These are phyloP conservation scores for Hirtodrosophila cameraria DNA, from an alignment of 2,888 invertebrate species.

Conservation along the genomic window DNA sequence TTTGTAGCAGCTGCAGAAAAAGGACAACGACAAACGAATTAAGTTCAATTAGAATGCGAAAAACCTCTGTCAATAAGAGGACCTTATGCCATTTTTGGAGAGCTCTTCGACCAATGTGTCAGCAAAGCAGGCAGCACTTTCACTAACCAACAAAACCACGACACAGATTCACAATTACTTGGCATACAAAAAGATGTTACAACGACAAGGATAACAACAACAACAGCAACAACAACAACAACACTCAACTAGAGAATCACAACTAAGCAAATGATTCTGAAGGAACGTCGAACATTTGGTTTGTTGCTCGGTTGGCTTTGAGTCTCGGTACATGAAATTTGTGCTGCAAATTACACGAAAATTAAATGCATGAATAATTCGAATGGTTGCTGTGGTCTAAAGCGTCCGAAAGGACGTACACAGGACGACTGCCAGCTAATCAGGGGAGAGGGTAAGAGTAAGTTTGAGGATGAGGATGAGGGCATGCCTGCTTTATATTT, in stretches of 20 bases:
- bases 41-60: constrained; percentile 15
- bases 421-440: constrained; percentile 54
- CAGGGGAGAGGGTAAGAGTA: constrained; percentile 31
- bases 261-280: constrained; percentile 57
- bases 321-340: constrained; percentile 66
- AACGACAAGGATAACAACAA: constrained; percentile 16
- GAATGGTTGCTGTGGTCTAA: constrained; percentile 77
- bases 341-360: constrained; percentile 77
- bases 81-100: constrained; percentile 21
- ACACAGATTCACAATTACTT: constrained; percentile 49
- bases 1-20: background rate
- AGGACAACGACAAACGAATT: background rate
- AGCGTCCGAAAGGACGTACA: constrained; percentile 48
- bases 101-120: constrained; percentile 26
- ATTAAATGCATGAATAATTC: constrained; percentile 80
- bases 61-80: constrained; percentile 31
- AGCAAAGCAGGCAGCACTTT: constrained; percentile 55
- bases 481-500: constrained; percentile 70
- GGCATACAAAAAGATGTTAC: constrained; percentile 22
- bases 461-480: constrained; percentile 8
- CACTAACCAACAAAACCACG: constrained; percentile 59
- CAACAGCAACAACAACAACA: constrained; percentile 10
- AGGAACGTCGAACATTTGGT: constrained; percentile 68
- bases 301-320: constrained; percentile 59
- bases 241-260: constrained; percentile 20